Percentiles rank a stretch among this genome's conserved stretches.
Evolutionary conservation across 2,113 vertebrate genomes (phyloP).

Genomic region (Zapus hudsonius): DNA sequence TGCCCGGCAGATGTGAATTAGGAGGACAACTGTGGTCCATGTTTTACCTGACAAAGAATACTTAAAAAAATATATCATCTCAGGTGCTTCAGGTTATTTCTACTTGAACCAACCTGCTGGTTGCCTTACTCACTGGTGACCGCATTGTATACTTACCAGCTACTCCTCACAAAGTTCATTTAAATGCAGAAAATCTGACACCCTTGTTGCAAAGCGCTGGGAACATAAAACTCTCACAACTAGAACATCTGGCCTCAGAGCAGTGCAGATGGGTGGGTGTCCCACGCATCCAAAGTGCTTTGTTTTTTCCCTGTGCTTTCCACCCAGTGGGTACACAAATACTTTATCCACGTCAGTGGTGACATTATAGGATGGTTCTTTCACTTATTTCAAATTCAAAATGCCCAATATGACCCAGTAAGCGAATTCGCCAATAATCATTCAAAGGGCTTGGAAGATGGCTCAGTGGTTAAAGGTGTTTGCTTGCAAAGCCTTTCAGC

Average conservation of each 20-base stretch:
- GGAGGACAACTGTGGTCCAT: conserved; percentile 33
- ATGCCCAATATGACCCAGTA: conserved; percentile 25
- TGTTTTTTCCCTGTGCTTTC: conserved; percentile 18
- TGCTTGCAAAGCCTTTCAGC: neutral
- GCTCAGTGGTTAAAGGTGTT: conserved; percentile 11
- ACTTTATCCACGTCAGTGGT: conserved; percentile 57
- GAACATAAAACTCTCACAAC: conserved; percentile 73
- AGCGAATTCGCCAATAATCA: conserved; percentile 27
- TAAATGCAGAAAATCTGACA: conserved; percentile 65
- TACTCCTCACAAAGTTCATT: conserved; percentile 53
- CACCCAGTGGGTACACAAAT: conserved; percentile 61
- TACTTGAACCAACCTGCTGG: neutral
- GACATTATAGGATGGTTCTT: conserved; percentile 16
- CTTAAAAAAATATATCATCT: neutral
- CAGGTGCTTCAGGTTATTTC: conserved; percentile 14
- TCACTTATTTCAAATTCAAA: conserved; percentile 55
- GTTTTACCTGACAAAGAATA: conserved; percentile 27
- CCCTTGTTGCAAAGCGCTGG: conserved; percentile 36
- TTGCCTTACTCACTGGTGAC: conserved; percentile 53
- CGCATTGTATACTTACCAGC: conserved; percentile 20
- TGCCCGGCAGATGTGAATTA: conserved; percentile 38
- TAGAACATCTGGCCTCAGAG: conserved; percentile 74
- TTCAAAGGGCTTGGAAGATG: neutral
- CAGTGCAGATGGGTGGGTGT: conserved; percentile 74
- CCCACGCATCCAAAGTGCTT: conserved; percentile 39